Evolutionary conservation across 2,888 invertebrate species (phyloP).

Genomic region (Fabriciana adippe): DNA sequence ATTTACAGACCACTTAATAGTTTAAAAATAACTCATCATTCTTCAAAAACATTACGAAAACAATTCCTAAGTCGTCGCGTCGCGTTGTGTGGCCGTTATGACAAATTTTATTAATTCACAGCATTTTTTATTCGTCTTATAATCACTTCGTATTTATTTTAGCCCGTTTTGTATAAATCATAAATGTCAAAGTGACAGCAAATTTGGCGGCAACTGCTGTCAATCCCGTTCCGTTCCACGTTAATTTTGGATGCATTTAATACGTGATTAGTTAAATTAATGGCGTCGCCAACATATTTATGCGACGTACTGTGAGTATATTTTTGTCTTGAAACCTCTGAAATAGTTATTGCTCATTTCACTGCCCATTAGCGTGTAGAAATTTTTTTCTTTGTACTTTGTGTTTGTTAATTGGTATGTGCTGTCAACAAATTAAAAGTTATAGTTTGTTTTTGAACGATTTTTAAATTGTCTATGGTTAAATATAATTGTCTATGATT

Average conservation of each 20-base stretch:
- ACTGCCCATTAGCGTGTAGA: conserved; percentile 44
- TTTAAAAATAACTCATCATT: conserved; percentile 9
- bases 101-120: conserved; percentile 40
- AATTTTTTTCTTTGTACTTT: conserved; percentile 38
- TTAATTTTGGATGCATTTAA: conserved; percentile 58
- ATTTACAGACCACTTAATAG: conserved; percentile 18
- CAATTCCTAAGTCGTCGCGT: conserved; percentile 35
- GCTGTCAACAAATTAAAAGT: conserved; percentile 46
- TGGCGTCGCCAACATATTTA: conserved; percentile 59
- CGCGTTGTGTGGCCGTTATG: conserved; percentile 62
- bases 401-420: conserved; percentile 45
- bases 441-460: conserved; percentile 32
- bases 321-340: conserved; percentile 31
- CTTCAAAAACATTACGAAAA: conserved; percentile 28
- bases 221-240: conserved; percentile 51
- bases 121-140: conserved; percentile 44
- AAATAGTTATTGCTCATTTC: conserved; percentile 38
- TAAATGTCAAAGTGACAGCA: conserved; percentile 64
- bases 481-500: conserved; percentile 43
- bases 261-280: conserved; percentile 59
- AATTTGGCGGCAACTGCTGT: conserved; percentile 68
- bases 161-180: conserved; percentile 63
- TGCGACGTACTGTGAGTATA: conserved; percentile 48
- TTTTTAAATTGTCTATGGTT: conserved; percentile 44
- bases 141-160: conserved; percentile 62